phyloP scores from a whole-genome alignment of 1,140 invertebrate species.

The Drosophila micromelanica region DNA sequence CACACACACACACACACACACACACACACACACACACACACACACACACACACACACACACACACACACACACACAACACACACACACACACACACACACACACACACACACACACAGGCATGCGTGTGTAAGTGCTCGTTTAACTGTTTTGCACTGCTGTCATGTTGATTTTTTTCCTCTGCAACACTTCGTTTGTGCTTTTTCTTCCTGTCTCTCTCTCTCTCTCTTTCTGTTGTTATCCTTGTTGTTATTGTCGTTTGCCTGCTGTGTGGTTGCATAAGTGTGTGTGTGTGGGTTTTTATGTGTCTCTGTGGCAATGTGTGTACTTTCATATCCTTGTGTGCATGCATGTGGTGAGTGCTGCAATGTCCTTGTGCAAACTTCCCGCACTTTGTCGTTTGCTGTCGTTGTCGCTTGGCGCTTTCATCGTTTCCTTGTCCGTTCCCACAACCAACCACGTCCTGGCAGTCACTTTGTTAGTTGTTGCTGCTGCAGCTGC shows the following conservation, averaged over 20 bases:
- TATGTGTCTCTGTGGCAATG: conserved; percentile 26
- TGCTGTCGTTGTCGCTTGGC: conserved; percentile 47
- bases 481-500: conserved; percentile 37
- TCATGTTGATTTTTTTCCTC: conserved; percentile 74
- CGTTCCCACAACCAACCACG: conserved; percentile 1
- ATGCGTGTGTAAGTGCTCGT: conserved; percentile 34
- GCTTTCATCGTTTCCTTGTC: conserved; percentile 64
- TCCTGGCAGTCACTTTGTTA: conserved; percentile 19
- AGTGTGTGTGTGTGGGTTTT: conserved; percentile 22
- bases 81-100: conserved; percentile 24
- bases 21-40: conserved; percentile 11
- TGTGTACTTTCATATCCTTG: conserved; percentile 70
- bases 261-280: conserved; percentile 39
- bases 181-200: conserved; percentile 42
- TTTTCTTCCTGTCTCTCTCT: conserved; percentile 2
- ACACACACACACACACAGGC: background rate
- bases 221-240: conserved; percentile 22
- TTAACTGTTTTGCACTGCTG: conserved; percentile 66
- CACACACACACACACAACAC: conserved; percentile 10
- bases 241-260: conserved; percentile 54
- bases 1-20: no score
- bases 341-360: conserved; percentile 80
- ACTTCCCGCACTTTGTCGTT: conserved; percentile 79
- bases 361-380: conserved; percentile 81
- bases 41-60: conserved; percentile 10